Percentiles rank a stretch among this genome's conserved stretches.
Conservation (phyloP, 2,888 invertebrate genomes). For the Caenorhabditis sp. region DNA sequence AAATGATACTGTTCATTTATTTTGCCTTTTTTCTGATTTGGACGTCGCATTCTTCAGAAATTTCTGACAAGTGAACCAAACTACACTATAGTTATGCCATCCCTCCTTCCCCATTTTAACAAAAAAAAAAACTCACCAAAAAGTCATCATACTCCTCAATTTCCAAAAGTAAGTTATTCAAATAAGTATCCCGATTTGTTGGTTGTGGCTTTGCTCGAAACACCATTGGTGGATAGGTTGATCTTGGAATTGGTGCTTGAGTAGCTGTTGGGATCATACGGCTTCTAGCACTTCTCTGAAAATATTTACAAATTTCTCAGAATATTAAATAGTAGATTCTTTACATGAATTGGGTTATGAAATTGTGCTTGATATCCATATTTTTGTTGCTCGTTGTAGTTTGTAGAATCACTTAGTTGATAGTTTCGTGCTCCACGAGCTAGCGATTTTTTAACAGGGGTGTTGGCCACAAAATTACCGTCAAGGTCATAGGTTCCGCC, state of each 20-base stretch:
- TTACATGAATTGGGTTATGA: constrained; percentile 35
- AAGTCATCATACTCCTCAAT: constrained; percentile 57
- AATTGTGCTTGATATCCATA: constrained; percentile 35
- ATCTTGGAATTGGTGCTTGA: constrained; percentile 8
- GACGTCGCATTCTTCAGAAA: too few relatives aligned
- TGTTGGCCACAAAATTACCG: constrained; percentile 40
- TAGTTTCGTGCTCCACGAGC: constrained; percentile 38
- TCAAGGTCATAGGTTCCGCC: constrained; percentile 43
- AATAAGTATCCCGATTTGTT: constrained; percentile 35
- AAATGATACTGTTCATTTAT: too few relatives aligned
- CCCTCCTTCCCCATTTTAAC: too few relatives aligned
- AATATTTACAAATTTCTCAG: too few relatives aligned
- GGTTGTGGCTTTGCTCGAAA: constrained; percentile 46
- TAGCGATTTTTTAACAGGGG: background rate
- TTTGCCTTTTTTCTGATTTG: too few relatives aligned
- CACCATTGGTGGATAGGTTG: constrained; percentile 33
- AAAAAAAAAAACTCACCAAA: too few relatives aligned
- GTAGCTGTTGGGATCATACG: background rate
- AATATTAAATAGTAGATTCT: too few relatives aligned
- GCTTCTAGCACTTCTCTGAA: background rate
- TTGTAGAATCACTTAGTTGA: constrained; percentile 28
- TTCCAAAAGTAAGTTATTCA: constrained; percentile 46
- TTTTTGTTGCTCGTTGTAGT: background rate
- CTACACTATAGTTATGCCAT: too few relatives aligned
- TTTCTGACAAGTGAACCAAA: too few relatives aligned